These are phyloP conservation scores for Myodes glareolus DNA, from an alignment of 2,113 vertebrate species.

Conservation along the genomic window DNA sequence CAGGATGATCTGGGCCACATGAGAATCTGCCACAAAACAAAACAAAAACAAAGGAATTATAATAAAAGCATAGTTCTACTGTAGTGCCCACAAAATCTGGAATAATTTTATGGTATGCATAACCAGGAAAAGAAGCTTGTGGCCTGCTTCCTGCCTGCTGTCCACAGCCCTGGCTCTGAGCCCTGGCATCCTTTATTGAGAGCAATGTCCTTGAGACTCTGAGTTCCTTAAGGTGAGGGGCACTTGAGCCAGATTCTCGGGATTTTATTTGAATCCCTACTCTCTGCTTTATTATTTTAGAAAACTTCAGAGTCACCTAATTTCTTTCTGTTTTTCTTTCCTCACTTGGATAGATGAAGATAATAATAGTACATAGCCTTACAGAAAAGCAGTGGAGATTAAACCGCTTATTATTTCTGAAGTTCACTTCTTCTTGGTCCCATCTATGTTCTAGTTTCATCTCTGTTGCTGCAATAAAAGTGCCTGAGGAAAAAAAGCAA, in stretches of 20 bases:
- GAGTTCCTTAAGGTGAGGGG: background rate
- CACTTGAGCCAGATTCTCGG: background rate
- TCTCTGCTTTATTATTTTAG: background rate
- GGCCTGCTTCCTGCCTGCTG: background rate
- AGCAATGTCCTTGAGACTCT: background rate
- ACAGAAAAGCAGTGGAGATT: background rate
- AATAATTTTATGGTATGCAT: background rate
- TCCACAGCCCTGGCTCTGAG: background rate
- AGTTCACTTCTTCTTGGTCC: background rate
- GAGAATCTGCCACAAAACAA: background rate
- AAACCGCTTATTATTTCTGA: background rate
- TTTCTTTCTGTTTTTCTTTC: background rate
- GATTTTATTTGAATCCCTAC: background rate
- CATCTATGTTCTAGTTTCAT: background rate
- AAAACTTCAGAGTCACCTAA: background rate
- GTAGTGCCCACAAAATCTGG: background rate
- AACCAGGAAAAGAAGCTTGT: background rate
- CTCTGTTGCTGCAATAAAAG: background rate
- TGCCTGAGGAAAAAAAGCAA: background rate
- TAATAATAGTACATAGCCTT: background rate
- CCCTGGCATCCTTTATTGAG: rapidly evolving
- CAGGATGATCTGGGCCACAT: background rate
- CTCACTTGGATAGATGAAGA: background rate
- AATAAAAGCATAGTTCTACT: background rate
- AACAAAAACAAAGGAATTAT: background rate